Evolutionary conservation across 2,797 vertebrate species (phyloP).

Genomic region (Denticeps clupeoides): DNA sequence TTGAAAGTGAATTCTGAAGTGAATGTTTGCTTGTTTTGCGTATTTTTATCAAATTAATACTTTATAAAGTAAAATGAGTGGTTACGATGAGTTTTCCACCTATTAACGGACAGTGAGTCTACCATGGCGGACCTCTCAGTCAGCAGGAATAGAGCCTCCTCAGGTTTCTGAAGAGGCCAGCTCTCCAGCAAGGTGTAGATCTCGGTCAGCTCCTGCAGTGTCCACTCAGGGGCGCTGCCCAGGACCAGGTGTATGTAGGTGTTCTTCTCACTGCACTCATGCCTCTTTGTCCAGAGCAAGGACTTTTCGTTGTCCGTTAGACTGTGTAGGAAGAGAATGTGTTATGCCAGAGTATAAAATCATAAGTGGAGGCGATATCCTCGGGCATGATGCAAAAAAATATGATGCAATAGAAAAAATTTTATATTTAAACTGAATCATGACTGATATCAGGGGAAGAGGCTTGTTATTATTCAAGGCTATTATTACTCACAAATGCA

Average conservation of each 20-base stretch:
- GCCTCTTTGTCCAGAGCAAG: slow-evolving; percentile 70
- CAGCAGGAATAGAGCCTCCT: slow-evolving; percentile 15
- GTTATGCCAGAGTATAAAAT: too few species aligned
- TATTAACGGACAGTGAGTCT: neutral
- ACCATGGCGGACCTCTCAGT: slow-evolving; percentile 4
- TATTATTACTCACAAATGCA: slow-evolving; percentile 54
- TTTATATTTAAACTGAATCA: slow-evolving; percentile 11
- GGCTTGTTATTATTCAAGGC: too few species aligned
- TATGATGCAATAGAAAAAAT: too few species aligned
- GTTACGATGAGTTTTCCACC: too few species aligned
- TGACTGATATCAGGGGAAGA: too few species aligned
- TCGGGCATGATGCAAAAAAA: too few species aligned
- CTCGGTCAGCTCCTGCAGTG: slow-evolving; percentile 53
- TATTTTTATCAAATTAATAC: too few species aligned
- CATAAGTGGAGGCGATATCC: too few species aligned
- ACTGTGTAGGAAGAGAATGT: slow-evolving; percentile 48
- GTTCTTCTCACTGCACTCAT: slow-evolving; percentile 45
- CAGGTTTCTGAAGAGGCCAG: slow-evolving; percentile 52
- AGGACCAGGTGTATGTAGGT: slow-evolving; percentile 70
- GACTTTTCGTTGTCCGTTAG: slow-evolving; percentile 66
- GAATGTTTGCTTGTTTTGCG: too few species aligned
- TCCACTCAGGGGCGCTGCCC: slow-evolving; percentile 65
- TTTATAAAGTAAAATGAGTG: too few species aligned
- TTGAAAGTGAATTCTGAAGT: too few species aligned
- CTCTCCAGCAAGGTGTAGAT: slow-evolving; percentile 54